phyloP scores from a whole-genome alignment of 2,113 vertebrate genomes.

The Zosterops borbonicus region DNA sequence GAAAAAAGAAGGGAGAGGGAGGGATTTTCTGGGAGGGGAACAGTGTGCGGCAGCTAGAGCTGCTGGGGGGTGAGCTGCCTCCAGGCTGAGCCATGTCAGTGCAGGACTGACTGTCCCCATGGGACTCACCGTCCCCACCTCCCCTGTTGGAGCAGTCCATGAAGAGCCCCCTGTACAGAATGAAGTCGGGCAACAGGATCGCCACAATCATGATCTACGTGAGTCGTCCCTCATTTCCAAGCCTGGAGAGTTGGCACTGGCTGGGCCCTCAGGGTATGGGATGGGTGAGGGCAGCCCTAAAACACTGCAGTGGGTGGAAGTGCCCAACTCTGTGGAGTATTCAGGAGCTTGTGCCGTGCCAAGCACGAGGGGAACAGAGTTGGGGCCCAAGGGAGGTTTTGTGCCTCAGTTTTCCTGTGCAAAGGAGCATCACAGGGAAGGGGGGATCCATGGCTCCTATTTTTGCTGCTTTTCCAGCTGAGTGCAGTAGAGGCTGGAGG shows the following conservation, averaged over 20 bases:
- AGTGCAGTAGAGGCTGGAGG: slow-evolving; percentile 89
- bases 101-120: neutral
- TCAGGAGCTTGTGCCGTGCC: rapidly evolving
- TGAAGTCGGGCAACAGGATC: slow-evolving; percentile 92
- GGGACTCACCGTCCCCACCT: neutral
- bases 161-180: slow-evolving; percentile 87
- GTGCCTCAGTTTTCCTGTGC: neutral
- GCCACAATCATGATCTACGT: slow-evolving; percentile 95
- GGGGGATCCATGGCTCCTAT: neutral
- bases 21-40: rapidly evolving
- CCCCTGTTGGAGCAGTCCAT: slow-evolving; percentile 75
- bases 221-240: slow-evolving; percentile 59
- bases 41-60: neutral
- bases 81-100: rapidly evolving
- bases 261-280: neutral
- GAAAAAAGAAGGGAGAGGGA: neutral
- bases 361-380: rapidly evolving
- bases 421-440: neutral
- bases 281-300: neutral
- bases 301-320: rapidly evolving
- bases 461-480: slow-evolving; percentile 74
- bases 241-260: no score
- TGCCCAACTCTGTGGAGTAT: rapidly evolving
- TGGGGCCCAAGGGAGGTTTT: neutral
- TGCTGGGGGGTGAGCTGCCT: rapidly evolving